phyloP scores from a whole-genome alignment of 2,797 vertebrate species.

The Girardinus metallicus region DNA sequence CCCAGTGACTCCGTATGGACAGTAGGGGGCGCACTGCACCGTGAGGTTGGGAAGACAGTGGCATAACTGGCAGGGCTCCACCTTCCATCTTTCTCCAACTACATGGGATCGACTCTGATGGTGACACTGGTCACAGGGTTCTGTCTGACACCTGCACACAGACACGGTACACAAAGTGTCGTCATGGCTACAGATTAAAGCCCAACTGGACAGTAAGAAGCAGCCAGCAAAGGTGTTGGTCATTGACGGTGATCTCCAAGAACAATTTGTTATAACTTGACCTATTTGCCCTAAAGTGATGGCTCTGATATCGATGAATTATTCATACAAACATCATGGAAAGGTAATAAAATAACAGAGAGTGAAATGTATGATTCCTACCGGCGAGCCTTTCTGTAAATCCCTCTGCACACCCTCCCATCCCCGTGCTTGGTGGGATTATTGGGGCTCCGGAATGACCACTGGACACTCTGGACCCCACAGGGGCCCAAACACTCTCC shows the following conservation, averaged over 20 bases:
- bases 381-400: constrained; percentile 92
- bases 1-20: constrained; percentile 72
- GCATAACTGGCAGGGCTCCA: constrained; percentile 83
- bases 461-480: constrained; percentile 90
- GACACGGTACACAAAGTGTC: background rate
- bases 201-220: background rate
- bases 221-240: background rate
- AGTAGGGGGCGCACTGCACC: constrained; percentile 83
- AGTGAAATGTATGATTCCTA: constrained; percentile 44
- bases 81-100: constrained; percentile 85
- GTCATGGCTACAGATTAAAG: background rate
- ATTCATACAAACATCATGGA: background rate
- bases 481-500: constrained; percentile 90
- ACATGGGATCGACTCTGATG: constrained; percentile 72
- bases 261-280: background rate
- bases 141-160: constrained; percentile 84
- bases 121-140: constrained; percentile 84
- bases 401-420: constrained; percentile 84
- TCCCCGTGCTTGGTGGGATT: constrained; percentile 82
- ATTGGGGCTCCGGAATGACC: constrained; percentile 94
- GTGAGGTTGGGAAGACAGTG: constrained; percentile 82
- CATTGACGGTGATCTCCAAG: background rate
- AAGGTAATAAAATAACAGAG: no score
- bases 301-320: background rate
- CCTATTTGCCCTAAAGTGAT: background rate